phyloP scores from a whole-genome alignment of 1,140 invertebrate species.

The Drosophila hydei region DNA sequence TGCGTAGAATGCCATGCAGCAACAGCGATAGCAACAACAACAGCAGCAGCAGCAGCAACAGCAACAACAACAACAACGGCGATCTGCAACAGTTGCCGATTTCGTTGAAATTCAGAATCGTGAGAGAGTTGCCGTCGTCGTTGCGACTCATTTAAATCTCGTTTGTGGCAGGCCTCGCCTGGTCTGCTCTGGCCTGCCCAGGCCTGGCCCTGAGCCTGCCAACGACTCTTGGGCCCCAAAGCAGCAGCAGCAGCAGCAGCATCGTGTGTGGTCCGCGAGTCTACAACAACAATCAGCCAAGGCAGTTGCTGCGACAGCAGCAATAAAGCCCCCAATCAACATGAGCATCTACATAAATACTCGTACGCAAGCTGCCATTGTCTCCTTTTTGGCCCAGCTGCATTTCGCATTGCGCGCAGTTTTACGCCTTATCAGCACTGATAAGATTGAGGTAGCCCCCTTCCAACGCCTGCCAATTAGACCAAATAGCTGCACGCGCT shows the following conservation, averaged over 20 bases:
- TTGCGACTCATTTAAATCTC: conserved; percentile 82
- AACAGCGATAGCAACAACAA: conserved; percentile 8
- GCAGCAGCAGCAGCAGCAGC: conserved; percentile 28
- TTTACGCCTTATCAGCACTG: conserved; percentile 31
- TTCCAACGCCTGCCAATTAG: conserved; percentile 37
- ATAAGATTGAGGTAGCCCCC: conserved; percentile 6
- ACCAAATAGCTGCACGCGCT: conserved; percentile 6
- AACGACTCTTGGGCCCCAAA: conserved; percentile 16
- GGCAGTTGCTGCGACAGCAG: conserved; percentile 6
- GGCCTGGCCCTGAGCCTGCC: conserved; percentile 31
- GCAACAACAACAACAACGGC: conserved; percentile 30
- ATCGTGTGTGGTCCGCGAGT: too few species aligned
- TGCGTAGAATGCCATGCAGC: conserved; percentile 66
- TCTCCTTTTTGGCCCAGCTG: conserved; percentile 26
- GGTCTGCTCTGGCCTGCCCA: conserved; percentile 9
- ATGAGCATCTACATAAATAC: conserved; percentile 53
- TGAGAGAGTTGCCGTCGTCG: conserved; percentile 69
- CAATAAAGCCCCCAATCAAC: conserved; percentile 47
- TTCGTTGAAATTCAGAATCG: conserved; percentile 81
- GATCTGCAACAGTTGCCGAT: conserved; percentile 52
- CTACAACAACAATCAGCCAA: conserved; percentile 15
- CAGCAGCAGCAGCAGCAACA: conserved; percentile 15
- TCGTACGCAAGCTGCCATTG: conserved; percentile 30
- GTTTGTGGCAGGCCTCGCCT: conserved; percentile 58
- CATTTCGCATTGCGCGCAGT: background rate